phyloP scores from a whole-genome alignment of 2,888 invertebrate genomes.

The Orchestes rusci region DNA sequence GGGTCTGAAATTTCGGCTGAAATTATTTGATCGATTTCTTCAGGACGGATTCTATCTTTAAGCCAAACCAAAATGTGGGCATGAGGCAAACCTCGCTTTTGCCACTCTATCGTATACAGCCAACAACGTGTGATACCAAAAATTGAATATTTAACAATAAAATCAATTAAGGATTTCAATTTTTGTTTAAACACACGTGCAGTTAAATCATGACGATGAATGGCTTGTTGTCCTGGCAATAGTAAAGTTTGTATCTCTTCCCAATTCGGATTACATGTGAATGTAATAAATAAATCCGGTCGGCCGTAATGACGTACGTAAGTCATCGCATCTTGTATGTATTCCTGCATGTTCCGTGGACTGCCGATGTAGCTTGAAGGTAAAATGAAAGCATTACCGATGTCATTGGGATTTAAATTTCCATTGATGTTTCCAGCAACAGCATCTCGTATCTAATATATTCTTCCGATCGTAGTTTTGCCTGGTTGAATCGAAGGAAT shows the following conservation, averaged over 20 bases:
- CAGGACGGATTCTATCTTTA: neutral
- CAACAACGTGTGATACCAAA: neutral
- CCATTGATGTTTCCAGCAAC: conserved; percentile 13
- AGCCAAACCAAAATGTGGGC: conserved; percentile 9
- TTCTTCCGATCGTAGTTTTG: conserved; percentile 33
- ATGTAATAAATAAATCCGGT: conserved; percentile 33
- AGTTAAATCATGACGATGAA: conserved; percentile 5
- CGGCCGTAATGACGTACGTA: conserved; percentile 26
- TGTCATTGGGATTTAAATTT: neutral
- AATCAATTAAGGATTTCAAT: conserved; percentile 11
- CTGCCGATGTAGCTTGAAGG: conserved; percentile 31
- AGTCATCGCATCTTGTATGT: conserved; percentile 35
- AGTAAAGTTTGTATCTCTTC: conserved; percentile 5
- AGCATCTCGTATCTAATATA: conserved; percentile 38
- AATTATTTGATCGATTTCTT: conserved; percentile 6
- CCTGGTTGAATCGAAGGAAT: conserved; percentile 34
- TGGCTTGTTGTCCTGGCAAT: conserved; percentile 5
- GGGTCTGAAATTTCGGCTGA: conserved; percentile 8
- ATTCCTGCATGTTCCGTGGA: conserved; percentile 35
- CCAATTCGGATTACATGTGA: conserved; percentile 32
- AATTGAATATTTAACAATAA: neutral
- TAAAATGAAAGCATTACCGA: conserved; percentile 30
- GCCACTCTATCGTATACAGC: conserved; percentile 8
- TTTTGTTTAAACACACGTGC: conserved; percentile 9
- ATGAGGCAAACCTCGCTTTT: conserved; percentile 17